Evolutionary conservation across 2,113 vertebrate genomes (phyloP), one percentile per base, ranked within the genome.

Genomic region (Origma solitaria): DNA sequence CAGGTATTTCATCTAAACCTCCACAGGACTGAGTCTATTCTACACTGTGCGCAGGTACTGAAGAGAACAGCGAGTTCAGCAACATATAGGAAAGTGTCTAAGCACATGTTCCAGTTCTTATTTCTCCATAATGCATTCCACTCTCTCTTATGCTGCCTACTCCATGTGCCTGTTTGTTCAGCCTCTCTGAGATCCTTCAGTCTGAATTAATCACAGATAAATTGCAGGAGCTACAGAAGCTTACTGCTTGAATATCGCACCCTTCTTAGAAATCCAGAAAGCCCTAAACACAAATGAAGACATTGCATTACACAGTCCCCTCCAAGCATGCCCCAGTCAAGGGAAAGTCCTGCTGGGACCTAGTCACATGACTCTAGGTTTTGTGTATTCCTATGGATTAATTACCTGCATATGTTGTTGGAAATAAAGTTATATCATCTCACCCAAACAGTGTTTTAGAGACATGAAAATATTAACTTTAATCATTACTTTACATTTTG

Each of bases 111-210:
- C 3, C 25, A 33, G 11, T 30, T 37, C 38, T 79, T 16, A 33
- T 15, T 69, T 90, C 31, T 47, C 31, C 9, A 4, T 19, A 60
- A 31, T 21, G 33, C 19, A 19, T 69, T 80, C 25, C 12, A 47
- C 12, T 6, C 0, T 0, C 15, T 40, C 31, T 58, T 51, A 51
- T 2, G 3, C 7, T 69, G 53, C 15, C 16, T 15, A 23, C 31
- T 61, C 27, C 23, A 28, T 3, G 2, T 28, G 27, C 7, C 18
- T 40, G 27, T 9, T 64, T 30, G 16, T 33, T 73, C 23, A 69
- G 27, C 3, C 24, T 62, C 31, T 57, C 19, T 56, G 45, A 25
- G 68, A 69, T 49, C 5, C 13, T 53, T 14, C 27, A 42, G 8
- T 54, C 35, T 75, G 24, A 12, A 69, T 68, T 38, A 85, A 82